Conservation (phyloP, 2,888 invertebrate genomes). For the Chrysotoxum bicinctum region DNA sequence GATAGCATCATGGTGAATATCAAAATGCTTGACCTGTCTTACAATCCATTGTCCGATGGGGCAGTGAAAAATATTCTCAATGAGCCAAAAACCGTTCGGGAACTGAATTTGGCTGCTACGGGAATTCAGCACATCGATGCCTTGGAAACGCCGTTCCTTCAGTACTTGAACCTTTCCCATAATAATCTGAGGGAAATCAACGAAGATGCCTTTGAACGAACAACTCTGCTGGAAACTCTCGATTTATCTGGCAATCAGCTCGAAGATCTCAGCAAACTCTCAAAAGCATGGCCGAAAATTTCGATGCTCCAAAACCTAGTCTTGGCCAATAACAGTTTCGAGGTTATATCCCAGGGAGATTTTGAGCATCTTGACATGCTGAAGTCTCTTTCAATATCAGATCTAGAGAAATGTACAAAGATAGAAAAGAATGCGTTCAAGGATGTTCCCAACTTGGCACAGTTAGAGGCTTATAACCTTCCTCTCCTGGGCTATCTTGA, state of each 20-base stretch:
- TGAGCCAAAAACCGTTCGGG: slow-evolving; percentile 93
- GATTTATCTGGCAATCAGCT: slow-evolving; percentile 90
- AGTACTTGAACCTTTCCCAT: slow-evolving; percentile 88
- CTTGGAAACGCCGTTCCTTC: slow-evolving; percentile 92
- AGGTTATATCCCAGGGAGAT: slow-evolving; percentile 88
- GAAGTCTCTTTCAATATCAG: slow-evolving; percentile 85
- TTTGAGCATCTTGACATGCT: slow-evolving; percentile 88
- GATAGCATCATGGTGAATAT: slow-evolving; percentile 94
- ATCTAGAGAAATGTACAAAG: slow-evolving; percentile 87
- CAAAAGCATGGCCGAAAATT: slow-evolving; percentile 87
- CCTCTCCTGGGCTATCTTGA: slow-evolving; percentile 92
- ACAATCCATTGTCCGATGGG: slow-evolving; percentile 90
- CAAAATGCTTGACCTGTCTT: slow-evolving; percentile 92
- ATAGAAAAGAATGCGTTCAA: slow-evolving; percentile 93
- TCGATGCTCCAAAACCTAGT: slow-evolving; percentile 88
- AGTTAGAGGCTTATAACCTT: slow-evolving; percentile 88
- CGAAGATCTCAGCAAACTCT: slow-evolving; percentile 84
- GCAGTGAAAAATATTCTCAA: slow-evolving; percentile 89
- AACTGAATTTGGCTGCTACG: slow-evolving; percentile 91
- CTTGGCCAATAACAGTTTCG: slow-evolving; percentile 92
- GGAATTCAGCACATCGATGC: slow-evolving; percentile 87
- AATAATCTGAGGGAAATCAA: slow-evolving; percentile 87
- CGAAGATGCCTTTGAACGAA: slow-evolving; percentile 88
- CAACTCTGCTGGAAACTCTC: slow-evolving; percentile 89
- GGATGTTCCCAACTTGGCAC: slow-evolving; percentile 86